These are phyloP conservation scores for Thalassarche chlororhynchos DNA, from an alignment of 2,113 vertebrate species.

Conservation along the genomic window DNA sequence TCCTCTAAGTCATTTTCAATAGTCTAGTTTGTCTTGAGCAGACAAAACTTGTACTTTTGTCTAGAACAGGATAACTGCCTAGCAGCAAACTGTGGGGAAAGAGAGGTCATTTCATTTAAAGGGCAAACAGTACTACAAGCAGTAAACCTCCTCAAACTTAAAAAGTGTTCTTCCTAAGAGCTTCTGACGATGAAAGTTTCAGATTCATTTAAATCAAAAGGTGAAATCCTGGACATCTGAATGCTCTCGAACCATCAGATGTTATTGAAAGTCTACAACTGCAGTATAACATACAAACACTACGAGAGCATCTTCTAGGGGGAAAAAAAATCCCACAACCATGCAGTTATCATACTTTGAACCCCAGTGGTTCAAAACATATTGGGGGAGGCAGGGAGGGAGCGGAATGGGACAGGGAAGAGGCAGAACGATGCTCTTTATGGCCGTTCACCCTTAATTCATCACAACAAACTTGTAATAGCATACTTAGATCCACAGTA, in stretches of 20 bases:
- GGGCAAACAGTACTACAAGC: background rate
- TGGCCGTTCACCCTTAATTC: background rate
- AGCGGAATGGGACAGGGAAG: background rate
- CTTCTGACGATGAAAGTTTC: background rate
- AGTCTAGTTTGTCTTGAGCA: background rate
- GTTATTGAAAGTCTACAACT: background rate
- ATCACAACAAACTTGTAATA: background rate
- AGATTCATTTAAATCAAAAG: background rate
- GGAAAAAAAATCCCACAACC: background rate
- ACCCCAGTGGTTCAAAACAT: background rate
- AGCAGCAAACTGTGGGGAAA: background rate
- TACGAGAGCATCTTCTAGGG: background rate
- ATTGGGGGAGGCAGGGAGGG: no score
- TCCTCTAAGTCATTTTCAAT: background rate
- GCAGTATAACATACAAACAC: background rate
- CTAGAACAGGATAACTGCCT: background rate
- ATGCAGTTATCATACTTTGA: background rate
- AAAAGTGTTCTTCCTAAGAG: background rate
- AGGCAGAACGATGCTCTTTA: background rate
- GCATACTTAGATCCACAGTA: background rate
- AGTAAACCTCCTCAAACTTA: background rate
- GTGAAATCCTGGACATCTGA: background rate
- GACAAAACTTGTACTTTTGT: background rate
- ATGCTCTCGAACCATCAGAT: background rate
- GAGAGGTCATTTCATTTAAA: background rate